Conservation (phyloP, 2,888 invertebrate species). For the Megaustenia siamemsis region DNA sequence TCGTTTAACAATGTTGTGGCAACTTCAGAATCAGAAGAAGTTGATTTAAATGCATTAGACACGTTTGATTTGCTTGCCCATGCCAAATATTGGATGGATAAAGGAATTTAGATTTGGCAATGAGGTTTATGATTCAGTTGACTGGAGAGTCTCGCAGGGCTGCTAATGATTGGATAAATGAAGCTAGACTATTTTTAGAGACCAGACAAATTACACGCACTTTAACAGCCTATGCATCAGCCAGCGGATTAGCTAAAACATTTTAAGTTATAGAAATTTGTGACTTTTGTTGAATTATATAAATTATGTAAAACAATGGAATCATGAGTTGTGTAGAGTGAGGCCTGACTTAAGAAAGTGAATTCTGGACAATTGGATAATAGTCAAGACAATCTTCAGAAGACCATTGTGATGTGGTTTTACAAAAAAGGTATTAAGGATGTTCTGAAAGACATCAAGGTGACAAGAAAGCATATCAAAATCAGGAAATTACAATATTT, state of each 20-base stretch:
- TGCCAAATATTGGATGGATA: slow-evolving; percentile 90
- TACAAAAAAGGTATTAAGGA: too few relatives aligned
- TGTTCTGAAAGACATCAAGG: too few relatives aligned
- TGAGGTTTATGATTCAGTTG: slow-evolving; percentile 90
- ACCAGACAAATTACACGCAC: slow-evolving; percentile 94
- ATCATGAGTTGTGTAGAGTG: too few relatives aligned
- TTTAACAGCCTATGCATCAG: slow-evolving; percentile 85
- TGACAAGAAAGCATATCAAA: too few relatives aligned
- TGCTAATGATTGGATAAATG: slow-evolving; percentile 92
- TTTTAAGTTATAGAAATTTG: slow-evolving; percentile 62
- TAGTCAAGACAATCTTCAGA: too few relatives aligned
- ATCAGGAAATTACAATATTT: too few relatives aligned
- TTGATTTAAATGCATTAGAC: slow-evolving; percentile 82
- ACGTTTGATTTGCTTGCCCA: slow-evolving; percentile 94
- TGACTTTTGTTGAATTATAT: neutral
- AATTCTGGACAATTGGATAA: too few relatives aligned
- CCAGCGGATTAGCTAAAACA: slow-evolving; percentile 76
- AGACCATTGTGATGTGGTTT: too few relatives aligned
- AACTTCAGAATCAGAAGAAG: slow-evolving; percentile 72
- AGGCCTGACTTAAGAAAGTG: too few relatives aligned
- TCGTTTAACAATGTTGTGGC: slow-evolving; percentile 82
- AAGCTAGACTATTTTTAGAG: slow-evolving; percentile 90
- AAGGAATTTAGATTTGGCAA: slow-evolving; percentile 91
- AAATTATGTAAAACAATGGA: too few relatives aligned
- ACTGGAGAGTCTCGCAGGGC: slow-evolving; percentile 91